phyloP scores from a whole-genome alignment of 2,797 vertebrate genomes.

The Allobates femoralis region DNA sequence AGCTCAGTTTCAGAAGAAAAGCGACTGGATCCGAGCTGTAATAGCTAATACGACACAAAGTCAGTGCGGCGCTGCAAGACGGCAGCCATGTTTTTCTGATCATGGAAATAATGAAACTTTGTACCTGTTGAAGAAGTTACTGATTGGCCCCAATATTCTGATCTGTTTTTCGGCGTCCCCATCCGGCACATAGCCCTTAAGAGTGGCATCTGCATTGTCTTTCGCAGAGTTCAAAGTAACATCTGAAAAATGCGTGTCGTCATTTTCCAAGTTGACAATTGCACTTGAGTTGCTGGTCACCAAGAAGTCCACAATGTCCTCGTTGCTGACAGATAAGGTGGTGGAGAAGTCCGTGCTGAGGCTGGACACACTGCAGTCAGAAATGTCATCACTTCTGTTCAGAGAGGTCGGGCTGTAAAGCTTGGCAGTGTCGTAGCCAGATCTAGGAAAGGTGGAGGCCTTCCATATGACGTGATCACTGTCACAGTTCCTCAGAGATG shows the following conservation, averaged over 20 bases:
- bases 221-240: conserved; percentile 76
- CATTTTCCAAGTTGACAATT: conserved; percentile 89
- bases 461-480: conserved; percentile 74
- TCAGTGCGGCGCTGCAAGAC: too few relatives aligned
- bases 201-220: conserved; percentile 65
- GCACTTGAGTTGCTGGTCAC: conserved; percentile 92
- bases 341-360: conserved; percentile 91
- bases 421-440: conserved; percentile 80
- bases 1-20: too few relatives aligned
- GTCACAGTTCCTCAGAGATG: conserved; percentile 59
- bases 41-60: too few relatives aligned
- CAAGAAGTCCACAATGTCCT: conserved; percentile 88
- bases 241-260: conserved; percentile 79
- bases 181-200: conserved; percentile 57
- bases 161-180: conserved; percentile 72
- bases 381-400: conserved; percentile 86
- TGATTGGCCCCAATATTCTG: conserved; percentile 81
- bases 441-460: conserved; percentile 88
- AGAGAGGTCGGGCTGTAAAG: conserved; percentile 79
- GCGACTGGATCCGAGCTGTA: too few relatives aligned
- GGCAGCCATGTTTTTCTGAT: too few relatives aligned
- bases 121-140: conserved; percentile 87
- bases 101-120: too few relatives aligned
- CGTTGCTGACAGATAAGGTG: conserved; percentile 85
- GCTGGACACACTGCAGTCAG: conserved; percentile 89